A percentile compares a stretch with the other conserved stretches of the same genome.
These are phyloP conservation scores for Ancistrus triradiatus DNA, from an alignment of 2,113 vertebrate genomes.

Conservation along the genomic window DNA sequence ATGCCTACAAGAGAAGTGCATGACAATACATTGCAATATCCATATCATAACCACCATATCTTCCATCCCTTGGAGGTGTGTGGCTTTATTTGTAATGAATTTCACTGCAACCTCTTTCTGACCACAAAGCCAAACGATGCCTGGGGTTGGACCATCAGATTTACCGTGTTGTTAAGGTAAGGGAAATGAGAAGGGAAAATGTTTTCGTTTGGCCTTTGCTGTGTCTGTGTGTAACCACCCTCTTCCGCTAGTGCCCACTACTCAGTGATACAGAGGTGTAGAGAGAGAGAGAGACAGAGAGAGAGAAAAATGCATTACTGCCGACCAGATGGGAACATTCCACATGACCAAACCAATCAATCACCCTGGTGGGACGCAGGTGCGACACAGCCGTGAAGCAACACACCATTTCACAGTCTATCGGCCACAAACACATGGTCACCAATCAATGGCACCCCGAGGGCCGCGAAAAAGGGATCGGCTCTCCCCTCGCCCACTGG, in stretches of 20 bases:
- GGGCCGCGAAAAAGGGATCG: conserved; percentile 80
- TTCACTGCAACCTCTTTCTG: conserved; percentile 21
- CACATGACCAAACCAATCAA: conserved; percentile 99
- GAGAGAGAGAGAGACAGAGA: conserved; percentile 16
- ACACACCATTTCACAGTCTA: conserved; percentile 99
- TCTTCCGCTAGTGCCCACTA: conserved; percentile 69
- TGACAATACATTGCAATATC: too few species aligned
- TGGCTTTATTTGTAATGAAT: not conserved
- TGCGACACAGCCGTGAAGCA: conserved; percentile 98
- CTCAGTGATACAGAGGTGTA: conserved; percentile 48
- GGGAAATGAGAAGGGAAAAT: conserved; percentile 1
- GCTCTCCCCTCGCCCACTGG: conserved; percentile 84
- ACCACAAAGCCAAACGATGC: conserved; percentile 43
- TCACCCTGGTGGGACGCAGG: conserved; percentile 98
- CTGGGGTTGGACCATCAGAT: conserved; percentile 56
- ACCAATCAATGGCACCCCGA: conserved; percentile 99
- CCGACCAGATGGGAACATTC: conserved; percentile 99
- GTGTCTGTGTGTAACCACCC: conserved; percentile 72
- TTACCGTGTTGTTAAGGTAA: conserved; percentile 46
- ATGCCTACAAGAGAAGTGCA: too few species aligned
- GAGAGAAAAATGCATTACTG: conserved; percentile 85
- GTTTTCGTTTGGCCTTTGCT: conserved; percentile 74
- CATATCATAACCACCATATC: too few species aligned
- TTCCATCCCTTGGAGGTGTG: too few species aligned
- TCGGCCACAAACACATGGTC: conserved; percentile 99